Conservation (phyloP, 1,140 invertebrate genomes). For the Calliopsis andreniformis region DNA sequence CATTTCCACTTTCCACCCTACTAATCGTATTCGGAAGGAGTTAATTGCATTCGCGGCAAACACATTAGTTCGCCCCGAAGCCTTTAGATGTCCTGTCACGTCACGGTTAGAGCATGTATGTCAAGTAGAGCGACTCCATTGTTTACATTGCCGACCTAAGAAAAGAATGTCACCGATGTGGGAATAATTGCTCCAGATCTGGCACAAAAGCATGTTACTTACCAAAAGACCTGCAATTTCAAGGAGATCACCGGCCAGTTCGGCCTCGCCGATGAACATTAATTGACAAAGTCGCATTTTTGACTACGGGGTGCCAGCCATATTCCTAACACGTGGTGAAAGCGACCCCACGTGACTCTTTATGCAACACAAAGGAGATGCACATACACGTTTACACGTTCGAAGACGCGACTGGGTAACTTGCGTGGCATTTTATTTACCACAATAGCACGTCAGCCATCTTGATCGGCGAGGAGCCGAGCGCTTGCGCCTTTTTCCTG, state of each 20-base stretch:
- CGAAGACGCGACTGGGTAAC: slow-evolving; percentile 7
- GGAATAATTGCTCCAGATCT: not conserved
- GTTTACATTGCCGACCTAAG: slow-evolving; percentile 34
- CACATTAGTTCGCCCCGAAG: slow-evolving; percentile 32
- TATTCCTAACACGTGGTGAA: slow-evolving; percentile 28
- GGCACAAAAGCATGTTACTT: slow-evolving; percentile 45
- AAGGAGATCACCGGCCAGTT: slow-evolving; percentile 69
- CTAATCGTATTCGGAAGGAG: too few relatives aligned
- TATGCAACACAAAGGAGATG: slow-evolving; percentile 26
- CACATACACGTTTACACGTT: slow-evolving; percentile 28
- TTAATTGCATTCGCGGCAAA: slow-evolving; percentile 9
- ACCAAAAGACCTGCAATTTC: slow-evolving; percentile 70
- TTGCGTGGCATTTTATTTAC: slow-evolving; percentile 67
- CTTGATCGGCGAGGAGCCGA: slow-evolving; percentile 48
- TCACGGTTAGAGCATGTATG: not conserved
- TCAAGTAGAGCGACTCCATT: slow-evolving; percentile 2
- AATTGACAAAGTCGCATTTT: slow-evolving; percentile 69
- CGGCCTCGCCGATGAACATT: slow-evolving; percentile 68
- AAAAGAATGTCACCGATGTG: not conserved
- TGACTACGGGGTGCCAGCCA: slow-evolving; percentile 1
- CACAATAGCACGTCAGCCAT: slow-evolving; percentile 62
- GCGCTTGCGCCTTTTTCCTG: slow-evolving; percentile 64
- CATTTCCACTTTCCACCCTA: too few relatives aligned
- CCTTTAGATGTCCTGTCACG: slow-evolving; percentile 51
- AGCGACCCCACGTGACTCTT: slow-evolving; percentile 26